phyloP scores from a whole-genome alignment of 2,888 invertebrate species.

The Nymphalis polychloros region DNA sequence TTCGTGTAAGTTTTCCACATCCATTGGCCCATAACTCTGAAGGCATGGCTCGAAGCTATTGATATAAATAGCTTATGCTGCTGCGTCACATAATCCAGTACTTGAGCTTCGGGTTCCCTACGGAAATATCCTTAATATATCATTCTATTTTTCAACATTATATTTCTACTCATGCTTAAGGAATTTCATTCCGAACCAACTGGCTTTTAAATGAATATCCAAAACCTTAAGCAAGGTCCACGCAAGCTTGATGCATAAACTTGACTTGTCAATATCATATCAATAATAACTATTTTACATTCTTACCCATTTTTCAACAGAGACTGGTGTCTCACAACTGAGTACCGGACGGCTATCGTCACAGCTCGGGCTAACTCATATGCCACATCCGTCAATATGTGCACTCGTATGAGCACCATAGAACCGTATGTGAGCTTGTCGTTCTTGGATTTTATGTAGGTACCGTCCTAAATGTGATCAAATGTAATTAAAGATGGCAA shows the following conservation, averaged over 20 bases:
- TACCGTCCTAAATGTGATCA: slow-evolving; percentile 85
- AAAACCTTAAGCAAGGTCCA: too few relatives aligned
- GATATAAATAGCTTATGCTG: slow-evolving; percentile 86
- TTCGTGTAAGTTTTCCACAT: slow-evolving; percentile 90
- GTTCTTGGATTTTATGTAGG: slow-evolving; percentile 89
- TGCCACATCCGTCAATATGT: slow-evolving; percentile 88
- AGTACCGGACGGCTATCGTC: slow-evolving; percentile 94
- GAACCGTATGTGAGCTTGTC: slow-evolving; percentile 90
- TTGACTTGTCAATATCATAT: too few relatives aligned
- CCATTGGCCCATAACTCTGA: slow-evolving; percentile 86
- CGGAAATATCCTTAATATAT: background rate
- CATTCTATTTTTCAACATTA: too few relatives aligned
- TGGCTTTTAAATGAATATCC: too few relatives aligned
- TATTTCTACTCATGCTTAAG: too few relatives aligned
- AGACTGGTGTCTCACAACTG: slow-evolving; percentile 93
- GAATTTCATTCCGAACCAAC: too few relatives aligned
- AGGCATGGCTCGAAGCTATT: slow-evolving; percentile 91
- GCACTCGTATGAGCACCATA: slow-evolving; percentile 95
- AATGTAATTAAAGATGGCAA: background rate
- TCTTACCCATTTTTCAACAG: slow-evolving; percentile 88
- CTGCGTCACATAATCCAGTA: slow-evolving; percentile 95
- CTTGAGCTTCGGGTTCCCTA: slow-evolving; percentile 91
- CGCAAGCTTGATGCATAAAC: too few relatives aligned
- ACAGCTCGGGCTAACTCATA: slow-evolving; percentile 89
- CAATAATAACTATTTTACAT: too few relatives aligned